Conservation (phyloP, 2,797 vertebrate genomes). For the Pseudopleuronectes americanus region DNA sequence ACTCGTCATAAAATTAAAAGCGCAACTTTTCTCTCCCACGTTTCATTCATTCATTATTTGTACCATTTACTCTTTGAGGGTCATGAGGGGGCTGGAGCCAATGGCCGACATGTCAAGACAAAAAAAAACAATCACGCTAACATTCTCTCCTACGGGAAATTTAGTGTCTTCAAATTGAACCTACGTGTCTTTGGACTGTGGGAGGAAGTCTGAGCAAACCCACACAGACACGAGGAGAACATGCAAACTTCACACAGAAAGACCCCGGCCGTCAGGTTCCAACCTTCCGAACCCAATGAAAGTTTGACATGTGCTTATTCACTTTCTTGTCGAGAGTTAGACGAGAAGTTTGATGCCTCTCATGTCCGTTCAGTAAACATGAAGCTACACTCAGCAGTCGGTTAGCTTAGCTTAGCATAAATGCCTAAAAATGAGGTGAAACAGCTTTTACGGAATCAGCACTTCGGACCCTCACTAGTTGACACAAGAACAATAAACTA, state of each 20-base stretch:
- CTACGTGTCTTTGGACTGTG: not conserved
- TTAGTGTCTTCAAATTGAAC: not conserved
- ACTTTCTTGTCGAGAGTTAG: not conserved
- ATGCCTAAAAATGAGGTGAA: conserved; percentile 10
- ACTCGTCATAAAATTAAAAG: conserved; percentile 28
- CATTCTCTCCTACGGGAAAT: not conserved
- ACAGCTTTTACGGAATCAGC: too few species aligned
- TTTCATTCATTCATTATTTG: not conserved
- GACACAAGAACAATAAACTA: not conserved
- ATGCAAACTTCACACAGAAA: not conserved
- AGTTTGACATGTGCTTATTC: not conserved
- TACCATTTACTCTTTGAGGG: not conserved
- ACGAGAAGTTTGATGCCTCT: not conserved
- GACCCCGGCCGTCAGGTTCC: not conserved
- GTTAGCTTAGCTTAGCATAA: conserved; percentile 23
- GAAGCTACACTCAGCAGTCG: not conserved
- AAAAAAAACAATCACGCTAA: not conserved
- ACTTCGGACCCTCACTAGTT: not conserved
- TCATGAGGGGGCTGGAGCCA: not conserved
- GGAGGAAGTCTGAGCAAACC: not conserved
- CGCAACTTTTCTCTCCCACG: conserved; percentile 7
- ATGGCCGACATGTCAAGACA: not conserved
- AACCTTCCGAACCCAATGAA: not conserved
- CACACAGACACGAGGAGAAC: not conserved
- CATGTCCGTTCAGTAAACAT: not conserved